phyloP scores from a whole-genome alignment of 2,888 invertebrate species.

The Pomacea canaliculata region DNA sequence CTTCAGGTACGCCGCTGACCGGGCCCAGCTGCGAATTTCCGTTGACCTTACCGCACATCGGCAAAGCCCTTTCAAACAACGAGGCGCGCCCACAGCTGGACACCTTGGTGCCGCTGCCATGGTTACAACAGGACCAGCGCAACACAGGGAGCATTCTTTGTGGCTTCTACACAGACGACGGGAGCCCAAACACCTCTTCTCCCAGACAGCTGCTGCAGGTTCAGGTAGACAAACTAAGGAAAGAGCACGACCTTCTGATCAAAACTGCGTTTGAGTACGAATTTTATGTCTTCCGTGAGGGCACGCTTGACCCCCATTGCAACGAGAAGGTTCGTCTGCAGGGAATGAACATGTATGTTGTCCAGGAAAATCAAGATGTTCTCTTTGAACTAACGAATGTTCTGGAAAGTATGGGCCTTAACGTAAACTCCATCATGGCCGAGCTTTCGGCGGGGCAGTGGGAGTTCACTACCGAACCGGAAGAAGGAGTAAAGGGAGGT shows the following conservation, averaged over 20 bases:
- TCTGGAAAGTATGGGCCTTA: slow-evolving; percentile 2
- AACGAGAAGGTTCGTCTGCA: not conserved
- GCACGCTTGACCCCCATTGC: slow-evolving; percentile 7
- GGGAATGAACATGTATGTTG: not conserved
- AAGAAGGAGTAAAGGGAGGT: slow-evolving; percentile 4
- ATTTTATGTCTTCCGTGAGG: slow-evolving; percentile 10
- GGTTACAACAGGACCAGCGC: not conserved
- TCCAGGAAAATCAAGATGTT: not conserved
- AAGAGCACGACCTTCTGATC: slow-evolving; percentile 5
- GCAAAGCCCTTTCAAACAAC: not conserved
- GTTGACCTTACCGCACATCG: no score
- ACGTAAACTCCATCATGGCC: not conserved
- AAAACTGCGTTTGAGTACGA: slow-evolving; percentile 18
- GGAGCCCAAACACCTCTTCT: not conserved
- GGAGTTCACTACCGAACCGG: slow-evolving; percentile 10
- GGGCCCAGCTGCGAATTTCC: no score
- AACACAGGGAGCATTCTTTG: slow-evolving; percentile 6
- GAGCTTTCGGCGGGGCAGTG: slow-evolving; percentile 11
- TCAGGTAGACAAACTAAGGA: not conserved
- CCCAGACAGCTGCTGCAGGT: slow-evolving; percentile 13
- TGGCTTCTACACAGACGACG: slow-evolving; percentile 11
- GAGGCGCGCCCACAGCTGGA: slow-evolving; percentile 5
- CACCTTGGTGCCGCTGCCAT: slow-evolving; percentile 8
- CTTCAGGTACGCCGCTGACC: no score
- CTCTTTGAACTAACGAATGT: slow-evolving; percentile 2